Conservation (phyloP, 2,113 vertebrate species). For the Ailuropoda melanoleuca region DNA sequence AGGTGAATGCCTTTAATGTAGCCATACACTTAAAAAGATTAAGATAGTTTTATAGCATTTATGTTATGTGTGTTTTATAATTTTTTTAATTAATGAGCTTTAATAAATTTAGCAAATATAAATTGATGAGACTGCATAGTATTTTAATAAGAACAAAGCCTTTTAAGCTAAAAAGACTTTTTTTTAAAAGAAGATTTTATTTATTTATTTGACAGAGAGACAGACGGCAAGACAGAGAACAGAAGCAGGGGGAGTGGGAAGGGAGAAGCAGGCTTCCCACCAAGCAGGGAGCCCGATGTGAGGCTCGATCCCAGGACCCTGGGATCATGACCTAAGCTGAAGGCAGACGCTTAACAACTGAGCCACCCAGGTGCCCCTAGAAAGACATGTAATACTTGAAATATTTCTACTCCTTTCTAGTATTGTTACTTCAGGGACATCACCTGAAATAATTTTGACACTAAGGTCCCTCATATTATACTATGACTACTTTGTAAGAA, state of each 20-base stretch:
- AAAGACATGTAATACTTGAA: neutral
- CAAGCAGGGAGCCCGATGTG: too few relatives aligned
- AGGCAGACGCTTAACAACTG: too few relatives aligned
- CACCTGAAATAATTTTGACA: neutral
- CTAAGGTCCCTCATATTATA: neutral
- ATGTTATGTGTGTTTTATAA: neutral
- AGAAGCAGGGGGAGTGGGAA: too few relatives aligned
- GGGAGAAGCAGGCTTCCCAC: too few relatives aligned
- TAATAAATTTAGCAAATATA: neutral
- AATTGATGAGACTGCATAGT: neutral
- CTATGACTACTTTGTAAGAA: neutral
- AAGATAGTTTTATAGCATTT: neutral
- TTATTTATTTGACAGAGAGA: too few relatives aligned
- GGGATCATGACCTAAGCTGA: too few relatives aligned
- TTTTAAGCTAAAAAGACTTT: neutral
- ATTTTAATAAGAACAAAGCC: neutral
- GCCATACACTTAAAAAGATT: neutral
- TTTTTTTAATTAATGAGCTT: neutral
- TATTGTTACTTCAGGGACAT: neutral
- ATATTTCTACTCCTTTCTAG: neutral
- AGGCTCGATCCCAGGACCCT: too few relatives aligned
- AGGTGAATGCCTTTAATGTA: neutral
- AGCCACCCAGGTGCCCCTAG: too few relatives aligned
- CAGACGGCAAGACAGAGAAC: too few relatives aligned
- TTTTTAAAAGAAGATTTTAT: too few relatives aligned